Base-by-base conservation (phyloP, 2,888 invertebrate genomes). In the Matsumyia berberina region DNA sequence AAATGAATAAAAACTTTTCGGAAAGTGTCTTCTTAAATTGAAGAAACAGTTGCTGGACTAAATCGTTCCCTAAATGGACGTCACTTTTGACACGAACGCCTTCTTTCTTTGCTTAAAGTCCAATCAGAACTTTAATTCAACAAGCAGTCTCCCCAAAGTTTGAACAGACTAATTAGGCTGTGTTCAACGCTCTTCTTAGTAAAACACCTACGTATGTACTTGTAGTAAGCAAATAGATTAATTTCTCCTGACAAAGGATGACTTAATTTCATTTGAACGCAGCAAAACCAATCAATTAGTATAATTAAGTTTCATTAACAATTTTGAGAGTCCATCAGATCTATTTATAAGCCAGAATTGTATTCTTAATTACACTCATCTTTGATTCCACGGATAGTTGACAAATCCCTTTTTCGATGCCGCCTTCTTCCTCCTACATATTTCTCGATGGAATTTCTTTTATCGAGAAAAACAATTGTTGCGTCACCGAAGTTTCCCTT, bases 401-500 rank as follows among this genome's bases (percentile, higher is more conserved):
- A 64, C 55, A 74, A 64, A 64, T 55, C 46, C 74, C 35, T 11
- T 15, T 33, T 15, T 9, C 8, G 12, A 5, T 44, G 9, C 17
- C 24, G 24, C 24, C 24, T 24, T 12, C 33, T 8, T n/a, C 19
- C 51, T 37, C 24, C 19, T 29, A 11, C 7, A n/a, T n/a, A n/a
- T n/a, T n/a, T n/a, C n/a, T 67, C 12, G n/a, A 17, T 15, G 0
- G 11, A 1, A 33, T 44, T 55, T 55, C 8, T 19, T 55, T 53
- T 35, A 37, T 24, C 11, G 7, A 33, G 35, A 11, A 12, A 72
- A 12, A 19, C 12, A 72, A 17, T 35, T 57, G 58, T 66, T 76
- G 51, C 51, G 67, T 76, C 76, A 66, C 39, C 19, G 39, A 33
- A 66, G 31, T 42, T 67, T 57, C 49, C 49, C 62, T 39, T 60